Conservation (phyloP, 2,797 vertebrate species). For the Atherinosoma microstoma region DNA sequence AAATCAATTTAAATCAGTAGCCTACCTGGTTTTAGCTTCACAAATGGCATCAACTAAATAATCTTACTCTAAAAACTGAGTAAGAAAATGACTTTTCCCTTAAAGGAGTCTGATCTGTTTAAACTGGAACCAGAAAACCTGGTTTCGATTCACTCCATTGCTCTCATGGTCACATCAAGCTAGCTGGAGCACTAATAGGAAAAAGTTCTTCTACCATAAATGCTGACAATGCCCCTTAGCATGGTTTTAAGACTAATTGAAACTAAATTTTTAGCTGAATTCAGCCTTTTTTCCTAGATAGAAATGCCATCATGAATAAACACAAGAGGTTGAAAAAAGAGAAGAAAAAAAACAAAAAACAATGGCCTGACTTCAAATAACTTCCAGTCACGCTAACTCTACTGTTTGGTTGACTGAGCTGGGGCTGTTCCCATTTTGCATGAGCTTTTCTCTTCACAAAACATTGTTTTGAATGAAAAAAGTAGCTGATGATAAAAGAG, state of each 20-base stretch:
- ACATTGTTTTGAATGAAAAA: slow-evolving; percentile 14
- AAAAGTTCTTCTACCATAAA: slow-evolving; percentile 18
- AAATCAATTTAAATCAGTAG: too few relatives aligned
- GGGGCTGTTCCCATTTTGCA: slow-evolving; percentile 20
- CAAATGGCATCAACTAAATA: neutral
- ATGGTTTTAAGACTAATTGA: slow-evolving; percentile 33
- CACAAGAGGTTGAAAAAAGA: neutral
- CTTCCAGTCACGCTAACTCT: slow-evolving; percentile 56
- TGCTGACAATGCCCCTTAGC: slow-evolving; percentile 14
- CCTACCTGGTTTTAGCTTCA: neutral
- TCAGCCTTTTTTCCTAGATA: slow-evolving; percentile 15
- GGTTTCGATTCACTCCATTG: neutral
- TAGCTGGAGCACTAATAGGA: slow-evolving; percentile 16
- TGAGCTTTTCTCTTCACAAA: slow-evolving; percentile 13
- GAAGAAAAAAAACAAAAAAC: slow-evolving; percentile 19
- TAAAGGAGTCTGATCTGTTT: slow-evolving; percentile 29
- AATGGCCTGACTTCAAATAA: slow-evolving; percentile 57
- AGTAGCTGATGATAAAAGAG: slow-evolving; percentile 12
- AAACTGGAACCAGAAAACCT: slow-evolving; percentile 2
- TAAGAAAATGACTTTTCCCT: slow-evolving; percentile 2
- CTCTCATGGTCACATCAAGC: slow-evolving; percentile 15
- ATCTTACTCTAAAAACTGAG: neutral
- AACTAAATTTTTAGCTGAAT: slow-evolving; percentile 33
- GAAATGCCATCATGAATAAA: slow-evolving; percentile 33
- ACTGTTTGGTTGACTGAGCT: slow-evolving; percentile 38